Conservation (phyloP, 1,140 invertebrate species). For the Battus philenor region DNA sequence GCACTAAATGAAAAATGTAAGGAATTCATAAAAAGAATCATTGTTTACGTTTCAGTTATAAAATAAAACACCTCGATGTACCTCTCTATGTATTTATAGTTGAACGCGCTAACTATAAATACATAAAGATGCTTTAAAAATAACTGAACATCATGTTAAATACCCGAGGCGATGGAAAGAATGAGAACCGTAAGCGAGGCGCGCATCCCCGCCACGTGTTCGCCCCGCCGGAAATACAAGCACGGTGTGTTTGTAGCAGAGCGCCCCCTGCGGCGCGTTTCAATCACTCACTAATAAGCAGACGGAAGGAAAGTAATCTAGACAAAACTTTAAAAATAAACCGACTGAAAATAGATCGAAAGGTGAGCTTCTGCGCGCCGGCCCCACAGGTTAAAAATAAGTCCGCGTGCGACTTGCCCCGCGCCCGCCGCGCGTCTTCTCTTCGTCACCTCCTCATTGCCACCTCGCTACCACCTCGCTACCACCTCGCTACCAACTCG, state of each 20-base stretch:
- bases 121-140: constrained; percentile 7
- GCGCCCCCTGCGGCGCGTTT: constrained; percentile 69
- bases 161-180: not conserved
- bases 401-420: constrained; percentile 27
- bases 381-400: constrained; percentile 67
- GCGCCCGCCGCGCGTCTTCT: constrained; percentile 18
- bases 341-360: constrained; percentile 63
- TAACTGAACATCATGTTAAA: constrained; percentile 1
- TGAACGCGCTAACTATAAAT: constrained; percentile 14
- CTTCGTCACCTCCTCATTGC: constrained; percentile 11
- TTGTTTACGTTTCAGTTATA: constrained; percentile 5
- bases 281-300: constrained; percentile 72
- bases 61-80: constrained; percentile 9
- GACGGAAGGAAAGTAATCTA: constrained; percentile 70
- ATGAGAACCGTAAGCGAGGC: not conserved
- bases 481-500: too few relatives aligned
- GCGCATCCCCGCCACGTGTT: constrained; percentile 17
- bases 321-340: constrained; percentile 73
- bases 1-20: too few relatives aligned
- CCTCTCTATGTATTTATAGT: too few relatives aligned
- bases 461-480: constrained; percentile 7
- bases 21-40: too few relatives aligned
- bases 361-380: constrained; percentile 66
- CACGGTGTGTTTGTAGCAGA: constrained; percentile 47
- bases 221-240: constrained; percentile 51